Evolutionary conservation across 2,888 invertebrate species (phyloP).

Genomic region (Theretra japonica): DNA sequence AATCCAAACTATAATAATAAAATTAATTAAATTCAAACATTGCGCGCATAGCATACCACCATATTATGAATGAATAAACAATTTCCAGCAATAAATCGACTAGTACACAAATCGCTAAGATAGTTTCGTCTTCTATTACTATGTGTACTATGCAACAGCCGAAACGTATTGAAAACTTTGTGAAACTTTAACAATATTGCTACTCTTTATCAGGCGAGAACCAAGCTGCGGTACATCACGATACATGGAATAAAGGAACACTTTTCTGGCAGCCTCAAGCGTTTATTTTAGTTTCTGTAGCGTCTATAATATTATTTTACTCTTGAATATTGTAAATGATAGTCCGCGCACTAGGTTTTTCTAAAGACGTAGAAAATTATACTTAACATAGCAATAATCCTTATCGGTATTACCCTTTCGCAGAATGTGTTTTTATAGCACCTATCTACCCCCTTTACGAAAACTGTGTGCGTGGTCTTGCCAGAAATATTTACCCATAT

Average conservation of each 20-base stretch:
- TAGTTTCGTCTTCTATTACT: slow-evolving; percentile 29
- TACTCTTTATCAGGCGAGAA: slow-evolving; percentile 80
- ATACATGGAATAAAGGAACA: slow-evolving; percentile 84
- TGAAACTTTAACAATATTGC: slow-evolving; percentile 36
- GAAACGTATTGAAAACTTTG: slow-evolving; percentile 38
- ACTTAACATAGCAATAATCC: slow-evolving; percentile 3
- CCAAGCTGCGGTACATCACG: slow-evolving; percentile 87
- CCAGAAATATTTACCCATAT: slow-evolving; percentile 1
- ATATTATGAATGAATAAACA: slow-evolving; percentile 12
- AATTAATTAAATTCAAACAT: neutral
- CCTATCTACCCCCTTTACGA: neutral
- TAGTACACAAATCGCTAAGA: slow-evolving; percentile 10
- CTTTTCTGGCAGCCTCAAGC: slow-evolving; percentile 69
- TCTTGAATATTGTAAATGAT: slow-evolving; percentile 49
- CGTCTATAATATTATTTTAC: slow-evolving; percentile 59
- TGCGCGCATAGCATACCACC: slow-evolving; percentile 7
- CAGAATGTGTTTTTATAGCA: neutral
- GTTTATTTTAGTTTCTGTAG: slow-evolving; percentile 58
- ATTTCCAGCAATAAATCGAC: slow-evolving; percentile 27
- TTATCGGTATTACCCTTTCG: neutral
- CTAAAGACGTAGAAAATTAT: neutral
- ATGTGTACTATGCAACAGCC: slow-evolving; percentile 36
- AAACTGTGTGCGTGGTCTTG: slow-evolving; percentile 1
- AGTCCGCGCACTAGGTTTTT: slow-evolving; percentile 21
- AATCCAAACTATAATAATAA: neutral